phyloP scores from a whole-genome alignment of 2,113 vertebrate species.

The Polypterus senegalus region DNA sequence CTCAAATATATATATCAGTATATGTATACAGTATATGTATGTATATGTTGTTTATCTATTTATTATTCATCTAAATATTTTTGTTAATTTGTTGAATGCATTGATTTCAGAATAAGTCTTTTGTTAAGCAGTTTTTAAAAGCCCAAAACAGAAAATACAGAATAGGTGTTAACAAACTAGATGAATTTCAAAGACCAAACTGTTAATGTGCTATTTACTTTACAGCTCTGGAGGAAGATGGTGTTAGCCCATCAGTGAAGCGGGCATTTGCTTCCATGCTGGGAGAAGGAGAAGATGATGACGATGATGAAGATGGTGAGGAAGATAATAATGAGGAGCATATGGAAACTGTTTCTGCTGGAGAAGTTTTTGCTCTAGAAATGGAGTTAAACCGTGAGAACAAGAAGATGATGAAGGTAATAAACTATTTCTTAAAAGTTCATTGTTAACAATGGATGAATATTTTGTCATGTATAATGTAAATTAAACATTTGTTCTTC shows the following conservation, averaged over 20 bases:
- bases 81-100: too few relatives aligned
- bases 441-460: too few relatives aligned
- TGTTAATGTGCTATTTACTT: neutral
- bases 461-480: too few relatives aligned
- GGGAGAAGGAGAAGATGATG: constrained; percentile 58
- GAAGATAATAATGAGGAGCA: constrained; percentile 49
- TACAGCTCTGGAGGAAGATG: constrained; percentile 50
- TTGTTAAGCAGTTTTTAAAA: constrained; percentile 26
- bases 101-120: too few relatives aligned
- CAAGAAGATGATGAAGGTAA: constrained; percentile 94
- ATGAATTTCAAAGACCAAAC: neutral
- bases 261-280: constrained; percentile 88
- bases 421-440: too few relatives aligned
- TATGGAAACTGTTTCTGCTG: constrained; percentile 59
- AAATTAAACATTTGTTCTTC: neutral
- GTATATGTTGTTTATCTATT: too few relatives aligned
- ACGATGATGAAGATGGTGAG: constrained; percentile 42
- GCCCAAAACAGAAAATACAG: constrained; percentile 27
- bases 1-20: too few relatives aligned
- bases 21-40: too few relatives aligned
- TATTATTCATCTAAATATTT: too few relatives aligned
- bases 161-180: constrained; percentile 32
- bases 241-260: constrained; percentile 82
- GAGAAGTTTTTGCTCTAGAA: constrained; percentile 87
- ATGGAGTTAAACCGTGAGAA: constrained; percentile 93